Conservation (phyloP, 2,113 vertebrate genomes). For the Urocynchramus pylzowi region DNA sequence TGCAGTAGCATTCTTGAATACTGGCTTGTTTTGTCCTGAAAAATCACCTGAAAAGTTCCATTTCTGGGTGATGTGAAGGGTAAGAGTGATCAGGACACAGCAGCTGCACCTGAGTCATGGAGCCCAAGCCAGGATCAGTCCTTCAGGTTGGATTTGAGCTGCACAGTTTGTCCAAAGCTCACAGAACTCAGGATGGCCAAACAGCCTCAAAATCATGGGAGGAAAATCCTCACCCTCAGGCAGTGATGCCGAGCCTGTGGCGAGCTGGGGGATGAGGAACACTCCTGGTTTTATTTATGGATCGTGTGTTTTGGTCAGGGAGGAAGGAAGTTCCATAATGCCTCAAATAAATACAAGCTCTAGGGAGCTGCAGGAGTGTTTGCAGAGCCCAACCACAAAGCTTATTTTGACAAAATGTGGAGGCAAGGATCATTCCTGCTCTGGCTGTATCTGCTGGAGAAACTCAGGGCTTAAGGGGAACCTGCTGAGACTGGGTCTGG, state of each 20-base stretch:
- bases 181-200: no score
- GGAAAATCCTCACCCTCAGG: not conserved
- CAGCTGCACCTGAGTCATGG: not conserved
- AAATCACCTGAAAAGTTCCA: not conserved
- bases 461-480: not conserved
- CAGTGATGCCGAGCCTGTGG: rapidly evolving
- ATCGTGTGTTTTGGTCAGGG: rapidly evolving
- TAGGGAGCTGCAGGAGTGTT: not conserved
- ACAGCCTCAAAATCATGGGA: rapidly evolving
- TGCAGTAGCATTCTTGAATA: rapidly evolving
- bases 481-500: not conserved
- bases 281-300: not conserved
- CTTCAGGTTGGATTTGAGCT: not conserved
- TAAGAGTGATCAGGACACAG: not conserved
- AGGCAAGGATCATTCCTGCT: not conserved
- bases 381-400: not conserved
- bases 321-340: not conserved
- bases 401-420: not conserved
- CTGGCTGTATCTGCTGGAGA: not conserved
- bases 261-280: not conserved
- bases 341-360: not conserved
- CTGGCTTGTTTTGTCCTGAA: not conserved
- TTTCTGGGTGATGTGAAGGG: not conserved
- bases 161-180: not conserved
- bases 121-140: not conserved